Evolutionary conservation across 1,140 invertebrate genomes (phyloP), one percentile per base, ranked within the genome.

Genomic region (Coenobita brevimanus): DNA sequence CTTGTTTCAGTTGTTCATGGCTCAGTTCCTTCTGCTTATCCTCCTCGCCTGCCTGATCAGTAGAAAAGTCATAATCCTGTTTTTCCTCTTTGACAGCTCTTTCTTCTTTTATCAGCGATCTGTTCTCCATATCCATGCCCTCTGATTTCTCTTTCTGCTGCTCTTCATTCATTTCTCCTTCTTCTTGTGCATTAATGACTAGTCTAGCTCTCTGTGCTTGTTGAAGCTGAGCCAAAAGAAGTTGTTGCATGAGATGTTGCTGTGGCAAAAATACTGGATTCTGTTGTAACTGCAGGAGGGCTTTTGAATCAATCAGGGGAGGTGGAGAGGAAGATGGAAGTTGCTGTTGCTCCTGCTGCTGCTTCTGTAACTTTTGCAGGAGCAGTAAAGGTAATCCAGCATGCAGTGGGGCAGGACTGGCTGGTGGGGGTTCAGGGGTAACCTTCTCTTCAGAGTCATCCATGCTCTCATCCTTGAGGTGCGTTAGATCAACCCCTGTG

Each of bases 301-400:
- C n/a, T 62, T 17, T 36, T 41, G 78, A 6, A 81, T 81, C 78
- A 38, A 81, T 81, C 3, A 84, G 69, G 15, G 82, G 82, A 30
- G 82, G 82, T 3, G 69, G 82, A 38, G 69, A 73, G 17, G 67
- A 75, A 24, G 38, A 24, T 30, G 64, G 30, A 73, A 41, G 17
- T 33, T 43, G 21, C 33, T 82, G 62, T 41, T 67, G 36, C 38
- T 80, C 27, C 57, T 82, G 62, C 30, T 69, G 76, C 27, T 87
- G 76, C 62, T 87, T 87, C 75, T 87, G 84, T 24, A 87, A 27
- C 46, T 81, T 79, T 30, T 87, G 84, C 13, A 87, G 46, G 30
- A 87, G 27, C 4, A 87, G 33, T 3, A 85, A 71, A 30, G 82
- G 82, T n/a, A 85, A 62, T 8, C 50, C 71, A 30, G 82, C 80